These are phyloP conservation scores for Conger conger DNA, from an alignment of 2,113 vertebrate genomes.

Conservation along the genomic window DNA sequence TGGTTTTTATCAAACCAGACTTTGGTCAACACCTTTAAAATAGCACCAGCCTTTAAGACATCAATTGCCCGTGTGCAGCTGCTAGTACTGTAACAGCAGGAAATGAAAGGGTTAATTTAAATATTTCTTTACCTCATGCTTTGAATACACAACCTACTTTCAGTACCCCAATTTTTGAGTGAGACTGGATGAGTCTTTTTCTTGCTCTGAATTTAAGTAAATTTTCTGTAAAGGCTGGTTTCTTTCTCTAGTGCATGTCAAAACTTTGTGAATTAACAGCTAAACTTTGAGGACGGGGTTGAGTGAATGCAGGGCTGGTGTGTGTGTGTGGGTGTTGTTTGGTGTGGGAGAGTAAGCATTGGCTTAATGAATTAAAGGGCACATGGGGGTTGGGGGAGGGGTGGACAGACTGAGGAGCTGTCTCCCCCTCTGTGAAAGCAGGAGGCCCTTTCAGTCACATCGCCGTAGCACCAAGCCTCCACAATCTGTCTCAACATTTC, in stretches of 20 bases:
- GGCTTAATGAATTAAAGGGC: neutral
- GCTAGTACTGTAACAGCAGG: neutral
- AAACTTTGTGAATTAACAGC: neutral
- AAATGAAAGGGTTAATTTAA: too few species aligned
- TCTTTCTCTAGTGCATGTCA: neutral
- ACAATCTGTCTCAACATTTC: neutral
- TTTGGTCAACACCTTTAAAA: neutral
- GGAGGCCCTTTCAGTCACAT: neutral
- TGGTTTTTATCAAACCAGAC: neutral
- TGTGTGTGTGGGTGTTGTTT: neutral
- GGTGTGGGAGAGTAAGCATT: neutral
- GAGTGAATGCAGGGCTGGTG: neutral
- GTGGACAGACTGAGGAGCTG: neutral
- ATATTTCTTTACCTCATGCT: neutral
- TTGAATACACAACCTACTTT: neutral
- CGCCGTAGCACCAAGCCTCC: neutral
- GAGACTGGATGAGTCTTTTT: neutral
- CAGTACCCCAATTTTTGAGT: neutral
- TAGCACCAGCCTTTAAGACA: neutral
- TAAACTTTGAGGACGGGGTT: neutral
- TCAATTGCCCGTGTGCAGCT: neutral
- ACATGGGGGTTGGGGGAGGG: neutral
- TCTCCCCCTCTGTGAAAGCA: neutral
- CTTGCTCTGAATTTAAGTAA: neutral
- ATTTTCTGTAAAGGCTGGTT: neutral